Base-by-base conservation (phyloP, 2,113 vertebrate species). In the Dicentrarchus labrax region DNA sequence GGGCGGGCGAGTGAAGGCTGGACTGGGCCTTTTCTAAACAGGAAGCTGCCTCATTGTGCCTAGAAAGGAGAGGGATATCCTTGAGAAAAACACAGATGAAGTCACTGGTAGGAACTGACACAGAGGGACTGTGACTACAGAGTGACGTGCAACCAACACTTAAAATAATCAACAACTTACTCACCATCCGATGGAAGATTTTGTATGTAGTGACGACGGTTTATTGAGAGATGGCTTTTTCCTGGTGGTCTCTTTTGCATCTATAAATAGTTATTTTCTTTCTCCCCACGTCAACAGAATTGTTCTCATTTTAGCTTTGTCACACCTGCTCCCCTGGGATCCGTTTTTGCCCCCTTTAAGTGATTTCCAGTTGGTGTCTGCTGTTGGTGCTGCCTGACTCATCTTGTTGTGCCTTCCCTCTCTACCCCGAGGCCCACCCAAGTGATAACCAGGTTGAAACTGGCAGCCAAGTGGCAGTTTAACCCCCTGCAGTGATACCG, bases 11-110 rank as follows among this genome's bases (percentile, higher is more conserved):
- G 86, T 15, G 76, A 75, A 74, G 74, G 67, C 76, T 66, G 78
- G 71, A 69, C 87, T 9, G 50, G 73, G 61, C 76, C 88, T 90
- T 86, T 89, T 94, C 92, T 86, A 95, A 95, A 95, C 95, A 96
- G 95, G 95, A 96, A 94, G 89, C 86, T 66, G 59, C 83, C 89
- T 95, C 93, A 95, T 96, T 96, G 95, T 95, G 88, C 93, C 92
- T 94, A 17, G 90, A 94, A 89, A 94, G 85, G 93, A 92, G 83
- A 88, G 91, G 93, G 94, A 95, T 94, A 94, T 95, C 95, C 95
- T 95, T 94, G 81, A 94, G 90, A 94, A 92, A 92, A 94, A 88
- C 86, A 94, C 91, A 77, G 90, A 93, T 95, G 94, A 95, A 78
- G 93, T 95, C 94, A 95, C 75, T 48, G 87, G 74, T 71, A 39